Percentiles rank a stretch among this genome's conserved stretches.
These are phyloP conservation scores for Scaptomyza hsui DNA, from an alignment of 1,140 invertebrate genomes.

Conservation along the genomic window DNA sequence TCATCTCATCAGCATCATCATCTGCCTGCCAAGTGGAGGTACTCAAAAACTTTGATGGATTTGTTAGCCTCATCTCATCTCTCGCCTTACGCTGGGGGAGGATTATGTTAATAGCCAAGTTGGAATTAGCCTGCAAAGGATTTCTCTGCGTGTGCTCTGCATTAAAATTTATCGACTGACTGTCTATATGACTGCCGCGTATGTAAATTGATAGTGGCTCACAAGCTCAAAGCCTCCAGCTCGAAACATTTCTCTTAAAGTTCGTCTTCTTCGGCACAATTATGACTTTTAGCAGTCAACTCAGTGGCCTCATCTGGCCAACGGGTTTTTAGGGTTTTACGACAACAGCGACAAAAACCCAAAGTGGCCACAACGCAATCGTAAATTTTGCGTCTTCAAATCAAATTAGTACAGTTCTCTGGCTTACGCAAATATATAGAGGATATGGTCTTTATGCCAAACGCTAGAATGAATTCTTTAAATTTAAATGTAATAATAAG, in stretches of 20 bases:
- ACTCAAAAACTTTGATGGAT: slow-evolving; percentile 48
- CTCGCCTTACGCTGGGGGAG: background rate
- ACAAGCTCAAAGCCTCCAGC: slow-evolving; percentile 7
- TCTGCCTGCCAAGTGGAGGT: slow-evolving; percentile 11
- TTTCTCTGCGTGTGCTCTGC: slow-evolving; percentile 30
- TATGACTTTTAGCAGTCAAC: slow-evolving; percentile 50
- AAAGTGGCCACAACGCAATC: slow-evolving; percentile 43
- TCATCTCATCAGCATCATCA: slow-evolving; percentile 31
- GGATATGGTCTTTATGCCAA: background rate
- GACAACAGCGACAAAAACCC: slow-evolving; percentile 47
- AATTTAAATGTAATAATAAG: too few species aligned
- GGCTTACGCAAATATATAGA: background rate
- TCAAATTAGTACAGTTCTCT: slow-evolving; percentile 44
- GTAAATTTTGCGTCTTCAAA: slow-evolving; percentile 47
- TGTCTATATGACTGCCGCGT: slow-evolving; percentile 27
- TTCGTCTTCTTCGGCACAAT: slow-evolving; percentile 45
- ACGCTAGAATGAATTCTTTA: too few species aligned
- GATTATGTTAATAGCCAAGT: slow-evolving; percentile 50
- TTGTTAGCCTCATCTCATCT: slow-evolving; percentile 12
- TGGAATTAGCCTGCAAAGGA: slow-evolving; percentile 46
- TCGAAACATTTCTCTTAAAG: slow-evolving; percentile 33
- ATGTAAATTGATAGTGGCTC: slow-evolving; percentile 56
- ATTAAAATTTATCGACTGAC: slow-evolving; percentile 58
- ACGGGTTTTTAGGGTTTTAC: slow-evolving; percentile 33
- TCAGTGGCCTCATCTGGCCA: slow-evolving; percentile 46